Conservation (phyloP, 2,113 vertebrate genomes). For the Raja brachyura region DNA sequence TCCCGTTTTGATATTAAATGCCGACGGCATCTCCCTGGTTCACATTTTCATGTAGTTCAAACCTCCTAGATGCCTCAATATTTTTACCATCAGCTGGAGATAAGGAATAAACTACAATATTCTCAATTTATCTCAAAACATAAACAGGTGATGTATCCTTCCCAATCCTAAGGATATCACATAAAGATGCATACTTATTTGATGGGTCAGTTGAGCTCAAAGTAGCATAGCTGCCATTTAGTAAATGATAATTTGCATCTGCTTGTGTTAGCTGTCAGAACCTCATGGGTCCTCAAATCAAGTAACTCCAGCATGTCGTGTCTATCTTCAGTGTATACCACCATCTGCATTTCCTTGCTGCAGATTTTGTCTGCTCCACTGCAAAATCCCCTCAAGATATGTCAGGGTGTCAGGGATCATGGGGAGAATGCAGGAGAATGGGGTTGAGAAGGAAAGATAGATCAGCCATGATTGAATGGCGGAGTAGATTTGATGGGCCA, state of each 20-base stretch:
- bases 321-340: too few species aligned
- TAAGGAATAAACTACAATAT: too few species aligned
- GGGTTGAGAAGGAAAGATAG: too few species aligned
- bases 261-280: not conserved
- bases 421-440: too few species aligned
- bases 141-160: not conserved
- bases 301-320: too few species aligned
- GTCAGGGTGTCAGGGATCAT: too few species aligned
- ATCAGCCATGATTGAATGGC: too few species aligned
- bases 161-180: not conserved
- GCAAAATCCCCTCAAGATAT: too few species aligned
- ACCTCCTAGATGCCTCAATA: not conserved
- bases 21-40: not conserved
- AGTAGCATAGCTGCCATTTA: not conserved
- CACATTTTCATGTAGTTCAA: not conserved
- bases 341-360: too few species aligned
- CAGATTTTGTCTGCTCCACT: too few species aligned
- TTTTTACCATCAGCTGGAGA: not conserved
- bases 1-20: not conserved
- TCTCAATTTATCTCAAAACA: not conserved
- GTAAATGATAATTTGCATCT: not conserved
- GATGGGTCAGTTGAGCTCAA: too few species aligned
- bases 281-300: not conserved
- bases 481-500: too few species aligned
- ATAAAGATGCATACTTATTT: not conserved